Evolutionary conservation across 2,888 invertebrate species (phyloP).

Genomic region (Andrena minutula): DNA sequence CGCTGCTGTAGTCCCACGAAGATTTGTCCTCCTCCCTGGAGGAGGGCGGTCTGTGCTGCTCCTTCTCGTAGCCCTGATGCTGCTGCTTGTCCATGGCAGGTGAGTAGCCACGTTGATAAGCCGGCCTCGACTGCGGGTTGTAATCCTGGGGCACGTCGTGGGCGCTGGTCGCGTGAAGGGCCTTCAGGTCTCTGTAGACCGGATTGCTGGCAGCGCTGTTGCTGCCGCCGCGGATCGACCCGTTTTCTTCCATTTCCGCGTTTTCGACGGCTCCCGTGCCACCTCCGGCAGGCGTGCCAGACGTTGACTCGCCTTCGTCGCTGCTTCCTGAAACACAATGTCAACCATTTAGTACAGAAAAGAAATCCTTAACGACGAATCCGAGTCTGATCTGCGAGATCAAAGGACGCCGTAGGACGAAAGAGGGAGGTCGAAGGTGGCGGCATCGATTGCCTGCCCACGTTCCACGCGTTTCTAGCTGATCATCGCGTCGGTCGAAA

Average conservation of each 20-base stretch:
- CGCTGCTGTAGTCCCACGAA: conserved; percentile 74
- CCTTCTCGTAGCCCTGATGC: conserved; percentile 65
- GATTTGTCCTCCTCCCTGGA: conserved; percentile 74
- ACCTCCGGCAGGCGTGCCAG: conserved; percentile 81
- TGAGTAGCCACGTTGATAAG: conserved; percentile 71
- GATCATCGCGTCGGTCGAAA: conserved; percentile 6
- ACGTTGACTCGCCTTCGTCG: conserved; percentile 87
- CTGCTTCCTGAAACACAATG: conserved; percentile 81
- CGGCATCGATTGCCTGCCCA: conserved; percentile 1
- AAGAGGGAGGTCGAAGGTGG: conserved; percentile 1
- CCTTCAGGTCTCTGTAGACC: conserved; percentile 74
- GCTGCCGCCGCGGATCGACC: conserved; percentile 64
- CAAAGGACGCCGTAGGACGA: not conserved
- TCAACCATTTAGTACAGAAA: not conserved
- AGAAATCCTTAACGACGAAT: not conserved
- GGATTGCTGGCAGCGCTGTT: conserved; percentile 67
- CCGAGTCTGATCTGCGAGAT: conserved; percentile 1
- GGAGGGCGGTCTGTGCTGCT: conserved; percentile 64
- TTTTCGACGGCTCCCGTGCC: conserved; percentile 84
- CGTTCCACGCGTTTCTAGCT: not conserved
- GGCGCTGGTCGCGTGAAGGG: conserved; percentile 69
- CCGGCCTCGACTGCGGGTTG: conserved; percentile 64
- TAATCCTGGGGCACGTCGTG: conserved; percentile 75
- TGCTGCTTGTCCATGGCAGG: conserved; percentile 69
- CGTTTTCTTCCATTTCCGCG: conserved; percentile 86